These are phyloP conservation scores for Sciurus niger DNA, from an alignment of 2,113 vertebrate species.

Conservation along the genomic window DNA sequence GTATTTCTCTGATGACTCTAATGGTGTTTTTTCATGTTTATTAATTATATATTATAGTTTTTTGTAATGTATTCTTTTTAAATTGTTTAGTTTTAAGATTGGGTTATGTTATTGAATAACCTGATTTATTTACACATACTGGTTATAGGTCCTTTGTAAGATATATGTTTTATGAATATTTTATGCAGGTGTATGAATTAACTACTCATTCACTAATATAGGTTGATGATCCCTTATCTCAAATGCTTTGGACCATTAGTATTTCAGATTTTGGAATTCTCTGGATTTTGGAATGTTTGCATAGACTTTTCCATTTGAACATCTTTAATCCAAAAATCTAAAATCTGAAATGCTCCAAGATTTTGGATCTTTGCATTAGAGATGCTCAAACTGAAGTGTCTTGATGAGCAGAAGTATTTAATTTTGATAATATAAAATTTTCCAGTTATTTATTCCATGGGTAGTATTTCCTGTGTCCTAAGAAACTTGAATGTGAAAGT, in stretches of 20 bases:
- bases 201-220: not conserved
- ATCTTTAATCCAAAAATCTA: not conserved
- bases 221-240: no score
- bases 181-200: not conserved
- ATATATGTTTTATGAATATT: conserved; percentile 11
- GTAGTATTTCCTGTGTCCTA: not conserved
- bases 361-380: not conserved
- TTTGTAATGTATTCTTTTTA: not conserved
- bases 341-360: not conserved
- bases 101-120: not conserved
- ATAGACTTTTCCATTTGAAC: not conserved
- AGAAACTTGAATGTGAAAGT: not conserved
- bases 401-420: not conserved
- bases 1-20: not conserved
- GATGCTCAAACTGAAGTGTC: not conserved
- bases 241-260: no score
- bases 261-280: not conserved
- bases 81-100: not conserved
- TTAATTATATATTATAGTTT: not conserved
- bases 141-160: not conserved
- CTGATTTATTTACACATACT: not conserved
- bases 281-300: not conserved
- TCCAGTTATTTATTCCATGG: not conserved
- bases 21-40: not conserved
- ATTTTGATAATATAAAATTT: not conserved